A percentile compares a stretch with the other conserved stretches of the same genome.
phyloP scores from a whole-genome alignment of 2,797 vertebrate genomes.

The Betta splendens region DNA sequence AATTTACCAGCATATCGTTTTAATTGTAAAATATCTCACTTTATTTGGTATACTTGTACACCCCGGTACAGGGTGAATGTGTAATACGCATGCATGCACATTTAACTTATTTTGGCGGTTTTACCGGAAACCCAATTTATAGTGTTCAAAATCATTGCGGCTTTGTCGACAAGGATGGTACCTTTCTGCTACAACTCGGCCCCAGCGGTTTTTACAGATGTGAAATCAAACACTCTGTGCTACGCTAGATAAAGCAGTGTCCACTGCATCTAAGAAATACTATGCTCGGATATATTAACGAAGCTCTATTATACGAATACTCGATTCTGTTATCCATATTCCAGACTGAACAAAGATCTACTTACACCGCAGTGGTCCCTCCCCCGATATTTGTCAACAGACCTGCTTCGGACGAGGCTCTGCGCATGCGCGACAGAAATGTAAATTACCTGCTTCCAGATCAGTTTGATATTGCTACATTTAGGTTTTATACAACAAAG shows the following conservation, averaged over 20 bases:
- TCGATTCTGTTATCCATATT: neutral
- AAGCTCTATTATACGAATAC: rapidly evolving
- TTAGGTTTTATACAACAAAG: rapidly evolving
- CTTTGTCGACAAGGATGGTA: neutral
- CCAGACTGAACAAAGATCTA: constrained; percentile 64
- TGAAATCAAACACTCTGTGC: constrained; percentile 33
- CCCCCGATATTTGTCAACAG: constrained; percentile 75
- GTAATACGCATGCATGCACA: rapidly evolving
- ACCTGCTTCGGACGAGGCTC: neutral
- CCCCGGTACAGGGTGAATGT: rapidly evolving
- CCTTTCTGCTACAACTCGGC: constrained; percentile 39
- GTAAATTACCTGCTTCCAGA: neutral
- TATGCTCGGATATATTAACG: rapidly evolving
- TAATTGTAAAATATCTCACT: rapidly evolving
- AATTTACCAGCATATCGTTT: rapidly evolving
- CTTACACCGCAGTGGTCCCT: constrained; percentile 71
- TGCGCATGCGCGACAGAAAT: constrained; percentile 63
- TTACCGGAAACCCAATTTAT: neutral
- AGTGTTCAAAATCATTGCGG: neutral
- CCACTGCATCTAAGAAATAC: rapidly evolving
- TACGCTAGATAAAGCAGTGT: neutral
- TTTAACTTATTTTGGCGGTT: neutral
- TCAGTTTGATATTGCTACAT: neutral
- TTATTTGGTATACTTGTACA: rapidly evolving
- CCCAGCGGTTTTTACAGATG: constrained; percentile 69